These are phyloP conservation scores for Coregonus sp. DNA, from an alignment of 2,797 vertebrate species.

Conservation along the genomic window DNA sequence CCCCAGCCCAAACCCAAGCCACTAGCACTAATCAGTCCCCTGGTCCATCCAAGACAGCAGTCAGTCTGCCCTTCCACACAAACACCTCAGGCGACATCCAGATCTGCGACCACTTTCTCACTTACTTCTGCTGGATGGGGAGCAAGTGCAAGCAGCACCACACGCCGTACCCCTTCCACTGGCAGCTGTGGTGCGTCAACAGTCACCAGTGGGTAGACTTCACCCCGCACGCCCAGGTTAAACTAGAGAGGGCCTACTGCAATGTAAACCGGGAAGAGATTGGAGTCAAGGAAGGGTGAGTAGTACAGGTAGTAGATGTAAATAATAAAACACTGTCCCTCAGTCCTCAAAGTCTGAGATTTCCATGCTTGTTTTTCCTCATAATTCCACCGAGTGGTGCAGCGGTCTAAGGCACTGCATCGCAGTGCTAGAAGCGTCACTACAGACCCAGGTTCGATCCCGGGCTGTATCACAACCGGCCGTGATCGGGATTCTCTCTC, in stretches of 20 bases:
- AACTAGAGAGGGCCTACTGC: conserved; percentile 60
- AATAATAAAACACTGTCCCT: too few species aligned
- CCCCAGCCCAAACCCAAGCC: neutral
- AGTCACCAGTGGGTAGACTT: conserved; percentile 50
- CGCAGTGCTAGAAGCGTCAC: too few species aligned
- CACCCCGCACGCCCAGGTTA: conserved; percentile 36
- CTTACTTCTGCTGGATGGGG: conserved; percentile 19
- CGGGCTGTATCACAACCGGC: too few species aligned
- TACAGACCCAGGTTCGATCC: too few species aligned
- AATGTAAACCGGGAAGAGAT: neutral
- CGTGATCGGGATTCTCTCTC: too few species aligned
- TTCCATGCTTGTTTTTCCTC: too few species aligned
- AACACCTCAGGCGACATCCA: conserved; percentile 5
- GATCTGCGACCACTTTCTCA: conserved; percentile 65
- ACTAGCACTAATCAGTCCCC: neutral
- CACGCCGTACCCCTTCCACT: conserved; percentile 65
- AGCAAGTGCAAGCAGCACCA: conserved; percentile 58
- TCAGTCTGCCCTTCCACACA: conserved; percentile 37
- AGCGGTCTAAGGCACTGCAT: too few species aligned
- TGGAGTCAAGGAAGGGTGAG: conserved; percentile 50
- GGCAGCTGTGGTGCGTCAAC: conserved; percentile 52
- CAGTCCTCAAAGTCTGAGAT: too few species aligned
- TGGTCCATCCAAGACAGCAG: accelerated
- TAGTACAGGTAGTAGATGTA: neutral
- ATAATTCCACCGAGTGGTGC: too few species aligned